Conservation (phyloP, 2,888 invertebrate genomes). For the Auanema freiburgensis region DNA sequence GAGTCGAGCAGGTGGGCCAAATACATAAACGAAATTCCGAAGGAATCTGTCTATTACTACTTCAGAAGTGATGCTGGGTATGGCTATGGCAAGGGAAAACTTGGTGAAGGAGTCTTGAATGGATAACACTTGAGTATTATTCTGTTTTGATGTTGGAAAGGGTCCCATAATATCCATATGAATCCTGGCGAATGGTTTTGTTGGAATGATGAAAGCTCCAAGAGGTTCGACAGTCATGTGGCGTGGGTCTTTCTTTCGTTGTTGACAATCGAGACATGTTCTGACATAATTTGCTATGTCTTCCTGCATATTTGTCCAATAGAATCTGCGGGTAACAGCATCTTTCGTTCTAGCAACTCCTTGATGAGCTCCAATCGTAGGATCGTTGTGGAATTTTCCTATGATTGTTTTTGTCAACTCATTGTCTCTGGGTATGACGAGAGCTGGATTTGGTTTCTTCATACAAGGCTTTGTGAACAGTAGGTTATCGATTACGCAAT, state of each 20-base stretch:
- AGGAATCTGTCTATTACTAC: conserved; percentile 3
- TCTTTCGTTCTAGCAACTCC: conserved; percentile 6
- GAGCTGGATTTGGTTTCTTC: not conserved
- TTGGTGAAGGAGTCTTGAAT: conserved; percentile 18
- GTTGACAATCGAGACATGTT: conserved; percentile 17
- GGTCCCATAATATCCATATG: conserved; percentile 29
- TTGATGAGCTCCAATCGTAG: conserved; percentile 6
- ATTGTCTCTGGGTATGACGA: conserved; percentile 14
- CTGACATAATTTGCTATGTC: conserved; percentile 9
- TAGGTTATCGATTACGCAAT: conserved; percentile 11
- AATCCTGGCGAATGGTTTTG: conserved; percentile 20
- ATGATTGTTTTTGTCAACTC: conserved; percentile 6
- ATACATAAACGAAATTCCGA: conserved; percentile 9
- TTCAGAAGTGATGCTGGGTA: conserved; percentile 8
- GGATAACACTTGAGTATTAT: conserved; percentile 19
- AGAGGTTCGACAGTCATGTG: conserved; percentile 18
- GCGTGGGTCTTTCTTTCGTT: conserved; percentile 16
- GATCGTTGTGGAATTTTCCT: conserved; percentile 1
- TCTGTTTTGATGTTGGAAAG: conserved; percentile 19
- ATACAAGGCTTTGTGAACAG: conserved; percentile 13
- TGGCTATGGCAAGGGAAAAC: conserved; percentile 15
- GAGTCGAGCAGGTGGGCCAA: conserved; percentile 15
- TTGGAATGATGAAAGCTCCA: not conserved
- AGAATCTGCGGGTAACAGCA: conserved; percentile 10
- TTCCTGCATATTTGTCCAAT: conserved; percentile 17